Evolutionary conservation across 1,140 invertebrate genomes (phyloP).

Genomic region (Phymastichus coffea): DNA sequence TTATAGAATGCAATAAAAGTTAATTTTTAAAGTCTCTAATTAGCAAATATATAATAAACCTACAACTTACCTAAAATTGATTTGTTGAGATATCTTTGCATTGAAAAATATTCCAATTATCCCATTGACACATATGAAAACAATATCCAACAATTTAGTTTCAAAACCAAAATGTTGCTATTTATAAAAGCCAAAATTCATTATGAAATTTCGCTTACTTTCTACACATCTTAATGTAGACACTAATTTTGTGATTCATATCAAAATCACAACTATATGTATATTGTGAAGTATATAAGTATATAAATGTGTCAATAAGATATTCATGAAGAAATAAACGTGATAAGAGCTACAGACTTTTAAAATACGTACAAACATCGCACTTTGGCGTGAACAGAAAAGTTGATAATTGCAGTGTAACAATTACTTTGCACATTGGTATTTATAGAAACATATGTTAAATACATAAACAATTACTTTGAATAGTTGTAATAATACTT

Average conservation of each 20-base stretch:
- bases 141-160: not conserved
- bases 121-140: not conserved
- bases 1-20: conserved; percentile 14
- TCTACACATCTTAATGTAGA: no score
- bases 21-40: conserved; percentile 15
- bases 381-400: conserved; percentile 14
- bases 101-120: conserved; percentile 9
- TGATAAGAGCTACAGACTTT: not conserved
- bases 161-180: no score
- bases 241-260: no score
- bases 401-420: not conserved
- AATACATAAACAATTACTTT: conserved; percentile 5
- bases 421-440: conserved; percentile 6
- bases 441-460: conserved; percentile 6
- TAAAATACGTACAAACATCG: conserved; percentile 8
- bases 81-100: conserved; percentile 8
- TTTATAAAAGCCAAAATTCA: no score
- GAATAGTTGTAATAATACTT: conserved; percentile 28
- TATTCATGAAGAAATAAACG: not conserved
- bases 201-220: no score
- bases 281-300: no score
- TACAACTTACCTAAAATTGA: conserved; percentile 7
- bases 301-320: conserved; percentile 1
- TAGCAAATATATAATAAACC: conserved; percentile 14
- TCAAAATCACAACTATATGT: no score